A percentile compares a stretch with the other conserved stretches of the same genome.
These are phyloP conservation scores for Limnephilus lunatus DNA, from an alignment of 2,888 invertebrate species.

Conservation along the genomic window DNA sequence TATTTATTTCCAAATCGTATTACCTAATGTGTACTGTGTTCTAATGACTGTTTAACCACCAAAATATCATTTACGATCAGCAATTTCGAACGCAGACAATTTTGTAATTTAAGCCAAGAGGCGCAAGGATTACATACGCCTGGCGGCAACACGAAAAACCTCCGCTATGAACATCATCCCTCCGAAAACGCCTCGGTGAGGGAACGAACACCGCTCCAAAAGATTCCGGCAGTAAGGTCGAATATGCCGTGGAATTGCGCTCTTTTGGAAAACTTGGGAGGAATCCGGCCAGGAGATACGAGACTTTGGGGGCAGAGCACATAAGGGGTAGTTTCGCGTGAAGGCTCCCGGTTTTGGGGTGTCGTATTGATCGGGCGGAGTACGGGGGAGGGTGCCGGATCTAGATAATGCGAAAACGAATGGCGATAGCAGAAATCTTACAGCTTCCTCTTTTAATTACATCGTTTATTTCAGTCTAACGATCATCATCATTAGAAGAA, in stretches of 20 bases:
- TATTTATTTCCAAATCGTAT: neutral
- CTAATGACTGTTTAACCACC: neutral
- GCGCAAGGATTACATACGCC: slow-evolving; percentile 14
- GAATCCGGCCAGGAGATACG: slow-evolving; percentile 44
- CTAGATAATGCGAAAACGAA: slow-evolving; percentile 66
- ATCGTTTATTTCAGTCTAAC: slow-evolving; percentile 48
- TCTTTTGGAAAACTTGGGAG: slow-evolving; percentile 42
- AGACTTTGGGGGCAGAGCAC: slow-evolving; percentile 27
- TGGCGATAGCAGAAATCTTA: slow-evolving; percentile 49
- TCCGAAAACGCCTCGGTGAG: neutral
- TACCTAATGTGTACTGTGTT: neutral
- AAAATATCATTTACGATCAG: neutral
- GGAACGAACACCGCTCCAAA: slow-evolving; percentile 16
- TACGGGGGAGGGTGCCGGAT: slow-evolving; percentile 56
- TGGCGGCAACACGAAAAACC: slow-evolving; percentile 13
- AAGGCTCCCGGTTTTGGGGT: slow-evolving; percentile 57
- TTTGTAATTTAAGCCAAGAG: slow-evolving; percentile 14
- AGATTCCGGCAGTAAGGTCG: slow-evolving; percentile 35
- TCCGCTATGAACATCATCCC: slow-evolving; percentile 31
- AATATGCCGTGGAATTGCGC: slow-evolving; percentile 38
- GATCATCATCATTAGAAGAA: slow-evolving; percentile 50
- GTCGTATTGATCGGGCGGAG: slow-evolving; percentile 64
- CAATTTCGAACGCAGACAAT: neutral
- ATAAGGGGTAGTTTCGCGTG: slow-evolving; percentile 54
- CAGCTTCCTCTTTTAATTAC: slow-evolving; percentile 51